A percentile compares a stretch with the other conserved stretches of the same genome.
Conservation (phyloP, 2,888 invertebrate species). For the Linhomoeus sp. region DNA sequence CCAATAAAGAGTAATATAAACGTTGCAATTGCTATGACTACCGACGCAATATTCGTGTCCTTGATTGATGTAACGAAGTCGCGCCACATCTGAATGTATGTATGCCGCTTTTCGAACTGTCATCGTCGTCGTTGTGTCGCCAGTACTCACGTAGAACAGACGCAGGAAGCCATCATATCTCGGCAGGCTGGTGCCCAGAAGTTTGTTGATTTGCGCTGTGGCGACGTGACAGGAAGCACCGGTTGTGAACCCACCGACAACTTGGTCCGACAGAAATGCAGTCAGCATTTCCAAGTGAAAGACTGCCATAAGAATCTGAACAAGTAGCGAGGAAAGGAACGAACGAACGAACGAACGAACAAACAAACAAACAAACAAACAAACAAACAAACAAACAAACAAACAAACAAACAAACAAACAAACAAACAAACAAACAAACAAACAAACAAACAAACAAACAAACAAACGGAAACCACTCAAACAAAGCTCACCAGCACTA, state of each 20-base stretch:
- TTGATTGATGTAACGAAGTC: not conserved
- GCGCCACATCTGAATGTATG: not conserved
- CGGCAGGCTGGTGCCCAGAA: conserved; percentile 27
- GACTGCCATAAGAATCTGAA: conserved; percentile 54
- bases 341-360: too few relatives aligned
- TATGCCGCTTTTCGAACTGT: too few relatives aligned
- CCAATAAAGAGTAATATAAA: conserved; percentile 18
- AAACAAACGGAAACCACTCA: too few relatives aligned
- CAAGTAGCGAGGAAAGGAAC: too few relatives aligned
- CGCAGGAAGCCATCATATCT: conserved; percentile 27
- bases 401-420: too few relatives aligned
- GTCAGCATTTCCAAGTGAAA: conserved; percentile 36
- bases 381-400: too few relatives aligned
- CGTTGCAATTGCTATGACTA: conserved; percentile 37
- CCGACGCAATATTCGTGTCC: conserved; percentile 29
- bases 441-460: too few relatives aligned
- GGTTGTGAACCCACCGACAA: conserved; percentile 36
- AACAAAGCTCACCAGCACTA: too few relatives aligned
- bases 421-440: not conserved
- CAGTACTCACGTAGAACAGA: too few relatives aligned
- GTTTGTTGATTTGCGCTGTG: conserved; percentile 33
- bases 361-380: too few relatives aligned
- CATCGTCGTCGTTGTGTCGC: too few relatives aligned
- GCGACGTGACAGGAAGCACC: conserved; percentile 36
- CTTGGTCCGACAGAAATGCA: conserved; percentile 27